Percentiles rank a stretch among this genome's conserved stretches.
phyloP scores from a whole-genome alignment of 2,113 vertebrate genomes.

The Equus quagga region DNA sequence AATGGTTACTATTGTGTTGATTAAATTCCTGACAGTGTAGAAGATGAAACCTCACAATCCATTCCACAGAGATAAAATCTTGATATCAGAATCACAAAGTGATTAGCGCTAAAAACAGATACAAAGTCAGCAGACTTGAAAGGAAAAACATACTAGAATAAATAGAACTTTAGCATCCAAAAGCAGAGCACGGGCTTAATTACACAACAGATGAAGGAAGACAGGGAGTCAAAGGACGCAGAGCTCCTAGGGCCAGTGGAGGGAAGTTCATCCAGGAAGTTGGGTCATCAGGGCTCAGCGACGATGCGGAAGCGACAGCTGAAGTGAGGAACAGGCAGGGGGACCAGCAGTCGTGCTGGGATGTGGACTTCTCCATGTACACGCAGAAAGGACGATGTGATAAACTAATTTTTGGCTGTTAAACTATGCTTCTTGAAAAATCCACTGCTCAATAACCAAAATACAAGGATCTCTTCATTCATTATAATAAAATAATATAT shows the following conservation, averaged over 20 bases:
- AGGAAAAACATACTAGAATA: not conserved
- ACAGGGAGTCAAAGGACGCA: not conserved
- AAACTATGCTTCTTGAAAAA: not conserved
- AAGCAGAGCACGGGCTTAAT: not conserved
- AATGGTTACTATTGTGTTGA: not conserved
- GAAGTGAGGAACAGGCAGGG: too few relatives aligned
- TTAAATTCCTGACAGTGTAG: not conserved
- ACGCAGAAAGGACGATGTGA: too few relatives aligned
- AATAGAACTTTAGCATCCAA: not conserved
- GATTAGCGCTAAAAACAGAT: not conserved
- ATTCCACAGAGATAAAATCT: not conserved
- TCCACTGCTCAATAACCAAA: not conserved
- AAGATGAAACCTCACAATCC: not conserved
- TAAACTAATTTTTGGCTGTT: not conserved
- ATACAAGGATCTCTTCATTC: not conserved
- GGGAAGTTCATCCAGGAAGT: not conserved
- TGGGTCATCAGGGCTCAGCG: too few relatives aligned
- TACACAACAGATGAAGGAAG: not conserved
- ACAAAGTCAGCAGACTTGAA: not conserved
- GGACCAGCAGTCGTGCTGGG: not conserved
- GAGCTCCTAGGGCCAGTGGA: not conserved
- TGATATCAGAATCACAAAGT: not conserved
- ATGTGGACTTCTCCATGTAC: too few relatives aligned
- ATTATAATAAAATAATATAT: not conserved
- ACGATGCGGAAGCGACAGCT: too few relatives aligned